Evolutionary conservation across 64 coral and sea anemone genomes (phyloP).

Genomic region (Porites australiensis): DNA sequence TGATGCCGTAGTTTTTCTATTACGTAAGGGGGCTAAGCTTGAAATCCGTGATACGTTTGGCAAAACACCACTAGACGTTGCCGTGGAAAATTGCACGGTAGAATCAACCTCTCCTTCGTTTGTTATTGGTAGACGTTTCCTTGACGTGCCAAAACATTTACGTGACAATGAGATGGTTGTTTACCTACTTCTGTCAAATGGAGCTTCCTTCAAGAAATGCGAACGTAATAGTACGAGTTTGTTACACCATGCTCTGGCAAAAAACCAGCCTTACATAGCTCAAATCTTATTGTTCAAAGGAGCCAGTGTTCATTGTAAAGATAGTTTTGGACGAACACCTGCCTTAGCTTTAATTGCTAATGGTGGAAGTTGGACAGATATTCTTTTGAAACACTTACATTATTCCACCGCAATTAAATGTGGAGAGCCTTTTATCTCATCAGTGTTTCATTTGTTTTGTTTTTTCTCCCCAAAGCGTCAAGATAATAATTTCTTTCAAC

Average conservation of each 20-base stretch:
- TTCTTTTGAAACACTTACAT: not conserved
- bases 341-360: not conserved
- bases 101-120: not conserved
- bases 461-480: not conserved
- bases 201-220: not conserved
- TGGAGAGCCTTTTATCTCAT: not conserved
- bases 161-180: not conserved
- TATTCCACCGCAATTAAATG: constrained; percentile 15
- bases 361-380: not conserved
- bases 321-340: not conserved
- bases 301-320: constrained; percentile 1
- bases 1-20: not conserved
- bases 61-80: not conserved
- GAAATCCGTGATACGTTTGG: not conserved
- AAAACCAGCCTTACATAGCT: not conserved
- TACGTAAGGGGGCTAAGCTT: not conserved
- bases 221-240: not conserved
- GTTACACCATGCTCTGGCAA: constrained; percentile 14
- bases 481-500: constrained; percentile 11
- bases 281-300: not conserved
- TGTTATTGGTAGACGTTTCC: not conserved
- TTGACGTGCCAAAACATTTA: not conserved
- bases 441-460: constrained; percentile 34
- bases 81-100: not conserved
- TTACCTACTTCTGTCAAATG: not conserved